Evolutionary conservation across 2,888 invertebrate species (phyloP), one percentile per base, ranked within the genome.

Genomic region (Papilio gigon): DNA sequence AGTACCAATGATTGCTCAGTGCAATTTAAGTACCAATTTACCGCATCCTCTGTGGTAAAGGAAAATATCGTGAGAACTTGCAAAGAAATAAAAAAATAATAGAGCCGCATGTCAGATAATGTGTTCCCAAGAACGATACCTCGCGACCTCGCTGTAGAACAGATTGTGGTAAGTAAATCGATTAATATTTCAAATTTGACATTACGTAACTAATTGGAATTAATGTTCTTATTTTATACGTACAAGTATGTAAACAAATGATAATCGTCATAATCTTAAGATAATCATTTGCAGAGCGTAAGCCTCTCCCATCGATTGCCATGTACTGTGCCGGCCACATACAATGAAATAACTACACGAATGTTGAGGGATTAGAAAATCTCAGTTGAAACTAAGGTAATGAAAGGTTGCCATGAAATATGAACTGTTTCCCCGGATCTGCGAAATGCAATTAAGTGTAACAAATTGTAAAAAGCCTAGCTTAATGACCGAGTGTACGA

Each of bases 41-140:
- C 30, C 53, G 30, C 30, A 56, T 56, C 53, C 53, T 56, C 9
- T 56, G 53, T 17, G 30, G 53, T 56, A 56, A 30, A 56, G 53
- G 53, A 56, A 56, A 56, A 56, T 56, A 30, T 56, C 53, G 53
- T 56, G 53, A 56, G 53, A 56, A 56, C 53, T n/a, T 30, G 30
- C 30, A 9, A 30, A 25, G 25, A 2, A 53, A 53, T 44, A 44
- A 20, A 53, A 56, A 56, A 30, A 27, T n/a, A 2, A 2, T 27
- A 56, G 30, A 56, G 53, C 25, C 17, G 5, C 27, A 56, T 30
- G 27, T n/a, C 30, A 30, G 30, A 30, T 56, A 56, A 17, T 56
- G 30, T 56, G 17, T 56, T 56, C 30, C n/a, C 53, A 30, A 56
- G n/a, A 30, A 6, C 27, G 17, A 56, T 53, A 27, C 2, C 22